phyloP scores from a whole-genome alignment of 2,888 invertebrate species.

The Drosophila demipolita region DNA sequence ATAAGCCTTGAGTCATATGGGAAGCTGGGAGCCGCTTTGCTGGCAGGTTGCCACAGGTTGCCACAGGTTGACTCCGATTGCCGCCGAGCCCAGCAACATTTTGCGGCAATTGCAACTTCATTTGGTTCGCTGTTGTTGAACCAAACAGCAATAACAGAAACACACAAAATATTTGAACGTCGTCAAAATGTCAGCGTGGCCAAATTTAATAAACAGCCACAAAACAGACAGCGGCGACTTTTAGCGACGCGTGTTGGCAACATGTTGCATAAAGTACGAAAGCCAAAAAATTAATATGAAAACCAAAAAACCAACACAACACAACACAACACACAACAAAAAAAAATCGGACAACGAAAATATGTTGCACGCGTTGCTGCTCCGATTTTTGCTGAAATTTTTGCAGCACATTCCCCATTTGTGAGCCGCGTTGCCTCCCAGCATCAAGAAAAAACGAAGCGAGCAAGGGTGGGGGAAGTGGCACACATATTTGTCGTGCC shows the following conservation, averaged over 20 bases:
- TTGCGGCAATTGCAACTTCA: constrained; percentile 77
- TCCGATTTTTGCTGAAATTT: constrained; percentile 51
- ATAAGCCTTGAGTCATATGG: constrained; percentile 69
- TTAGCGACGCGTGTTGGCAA: constrained; percentile 61
- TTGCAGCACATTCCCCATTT: constrained; percentile 65
- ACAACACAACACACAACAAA: constrained; percentile 11
- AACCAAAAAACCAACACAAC: constrained; percentile 23
- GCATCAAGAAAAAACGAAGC: constrained; percentile 9
- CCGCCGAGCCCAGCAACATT: constrained; percentile 71
- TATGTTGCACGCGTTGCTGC: constrained; percentile 70
- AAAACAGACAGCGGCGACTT: constrained; percentile 50
- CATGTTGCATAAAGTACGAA: constrained; percentile 65
- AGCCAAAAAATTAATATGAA: constrained; percentile 20
- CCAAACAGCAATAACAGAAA: constrained; percentile 35
- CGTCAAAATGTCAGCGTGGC: constrained; percentile 74
- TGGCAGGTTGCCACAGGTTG: constrained; percentile 53
- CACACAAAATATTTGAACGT: constrained; percentile 56
- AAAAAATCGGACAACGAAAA: constrained; percentile 42
- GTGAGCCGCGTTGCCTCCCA: constrained; percentile 43
- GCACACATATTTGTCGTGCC: constrained; percentile 57
- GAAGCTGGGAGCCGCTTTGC: constrained; percentile 60
- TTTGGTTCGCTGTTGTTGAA: constrained; percentile 49
- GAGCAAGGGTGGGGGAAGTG: not conserved
- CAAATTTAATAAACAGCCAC: constrained; percentile 72
- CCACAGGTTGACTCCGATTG: constrained; percentile 50